Percentiles rank a stretch among this genome's conserved stretches.
Evolutionary conservation across 2,888 invertebrate genomes (phyloP).

Genomic region (Latrodectus elegans): DNA sequence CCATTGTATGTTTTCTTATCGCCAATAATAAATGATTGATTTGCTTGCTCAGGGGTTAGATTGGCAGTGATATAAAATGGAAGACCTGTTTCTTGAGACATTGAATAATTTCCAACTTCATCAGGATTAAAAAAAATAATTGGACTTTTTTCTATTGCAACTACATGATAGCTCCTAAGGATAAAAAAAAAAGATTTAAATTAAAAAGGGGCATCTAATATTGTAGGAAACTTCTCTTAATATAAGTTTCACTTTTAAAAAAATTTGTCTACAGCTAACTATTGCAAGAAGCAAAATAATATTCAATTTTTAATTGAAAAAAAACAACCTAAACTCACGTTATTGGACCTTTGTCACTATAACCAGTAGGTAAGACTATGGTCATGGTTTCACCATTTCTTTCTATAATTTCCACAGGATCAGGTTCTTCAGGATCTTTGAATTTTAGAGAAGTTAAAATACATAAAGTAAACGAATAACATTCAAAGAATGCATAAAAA

Average conservation of each 20-base stretch:
- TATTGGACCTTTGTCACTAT: slow-evolving; percentile 86
- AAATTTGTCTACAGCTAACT: no score
- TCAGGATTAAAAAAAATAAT: slow-evolving; percentile 80
- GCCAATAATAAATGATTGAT: slow-evolving; percentile 84
- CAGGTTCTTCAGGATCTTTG: slow-evolving; percentile 82
- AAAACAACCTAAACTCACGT: slow-evolving; percentile 65
- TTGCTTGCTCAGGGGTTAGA: slow-evolving; percentile 81
- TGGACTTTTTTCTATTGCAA: slow-evolving; percentile 81
- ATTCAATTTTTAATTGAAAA: no score
- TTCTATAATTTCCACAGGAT: slow-evolving; percentile 81
- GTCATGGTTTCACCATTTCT: slow-evolving; percentile 80
- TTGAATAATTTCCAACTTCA: slow-evolving; percentile 81
- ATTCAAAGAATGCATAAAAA: neutral
- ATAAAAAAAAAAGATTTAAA: neutral
- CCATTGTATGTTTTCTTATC: slow-evolving; percentile 84
- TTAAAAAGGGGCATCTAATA: neutral
- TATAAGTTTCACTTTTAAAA: no score
- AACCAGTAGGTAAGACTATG: slow-evolving; percentile 82
- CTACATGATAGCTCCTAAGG: slow-evolving; percentile 81
- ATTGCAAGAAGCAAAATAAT: no score
- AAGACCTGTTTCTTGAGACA: slow-evolving; percentile 81
- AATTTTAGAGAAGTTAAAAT: slow-evolving; percentile 69
- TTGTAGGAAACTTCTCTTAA: neutral
- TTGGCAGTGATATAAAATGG: slow-evolving; percentile 90
- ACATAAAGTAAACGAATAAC: neutral